These are phyloP conservation scores for crab-eating macaque (Macaca fascicularis) DNA, from an alignment of 2,113 vertebrate species.

Conservation along the genomic window DNA sequence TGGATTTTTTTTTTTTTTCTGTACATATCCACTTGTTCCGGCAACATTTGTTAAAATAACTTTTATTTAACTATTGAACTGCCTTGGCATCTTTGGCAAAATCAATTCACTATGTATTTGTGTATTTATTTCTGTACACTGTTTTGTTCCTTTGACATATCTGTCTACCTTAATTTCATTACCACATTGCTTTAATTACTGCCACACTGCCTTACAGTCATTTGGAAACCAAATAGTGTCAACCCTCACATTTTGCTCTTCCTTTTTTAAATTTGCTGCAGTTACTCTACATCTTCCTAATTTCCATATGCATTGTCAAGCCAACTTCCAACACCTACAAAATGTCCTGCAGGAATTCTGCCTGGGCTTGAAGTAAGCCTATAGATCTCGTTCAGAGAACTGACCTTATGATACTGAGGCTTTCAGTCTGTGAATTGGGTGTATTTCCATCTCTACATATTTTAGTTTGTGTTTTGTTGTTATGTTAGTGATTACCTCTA, in stretches of 20 bases:
- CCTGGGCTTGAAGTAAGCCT: neutral
- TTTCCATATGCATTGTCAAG: neutral
- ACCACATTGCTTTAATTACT: neutral
- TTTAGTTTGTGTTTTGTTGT: neutral
- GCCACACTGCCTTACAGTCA: neutral
- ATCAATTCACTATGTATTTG: neutral
- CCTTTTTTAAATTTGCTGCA: neutral
- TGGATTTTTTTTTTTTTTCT: neutral
- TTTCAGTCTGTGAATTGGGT: neutral
- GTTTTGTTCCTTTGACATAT: neutral
- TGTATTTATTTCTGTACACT: neutral
- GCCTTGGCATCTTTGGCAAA: neutral
- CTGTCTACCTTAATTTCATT: neutral
- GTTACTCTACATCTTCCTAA: neutral
- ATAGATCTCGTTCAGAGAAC: neutral
- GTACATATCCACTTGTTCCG: neutral
- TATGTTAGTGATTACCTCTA: neutral
- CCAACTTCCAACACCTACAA: neutral
- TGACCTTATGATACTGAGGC: neutral
- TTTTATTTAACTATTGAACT: neutral
- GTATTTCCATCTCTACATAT: too few species aligned
- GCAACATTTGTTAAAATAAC: neutral
- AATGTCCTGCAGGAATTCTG: neutral
- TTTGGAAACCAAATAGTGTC: neutral
- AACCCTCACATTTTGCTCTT: neutral